These are phyloP conservation scores for Lithobius niger DNA, from an alignment of 1,140 invertebrate species.

Conservation along the genomic window DNA sequence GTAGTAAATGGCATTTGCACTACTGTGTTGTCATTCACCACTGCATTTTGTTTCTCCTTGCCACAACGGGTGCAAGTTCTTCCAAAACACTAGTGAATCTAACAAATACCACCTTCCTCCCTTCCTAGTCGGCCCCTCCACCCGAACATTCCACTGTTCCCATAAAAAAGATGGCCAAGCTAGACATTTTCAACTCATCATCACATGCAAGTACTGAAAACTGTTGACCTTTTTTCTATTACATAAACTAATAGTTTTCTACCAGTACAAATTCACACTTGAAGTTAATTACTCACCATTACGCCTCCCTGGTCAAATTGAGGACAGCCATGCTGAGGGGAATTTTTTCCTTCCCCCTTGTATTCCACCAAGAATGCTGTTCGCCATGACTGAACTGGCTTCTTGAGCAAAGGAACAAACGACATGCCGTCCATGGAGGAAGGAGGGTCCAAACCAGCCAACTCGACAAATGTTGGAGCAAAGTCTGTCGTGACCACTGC, in stretches of 20 bases:
- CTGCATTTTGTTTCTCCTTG: no score
- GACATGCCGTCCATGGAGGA: constrained; percentile 50
- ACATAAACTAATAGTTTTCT: not conserved
- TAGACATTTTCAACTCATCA: no score
- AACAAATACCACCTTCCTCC: no score
- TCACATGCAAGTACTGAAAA: no score
- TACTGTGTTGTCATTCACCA: no score
- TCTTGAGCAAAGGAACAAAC: constrained; percentile 30
- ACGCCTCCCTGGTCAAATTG: not conserved
- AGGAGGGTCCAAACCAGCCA: constrained; percentile 40
- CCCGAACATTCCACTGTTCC: no score
- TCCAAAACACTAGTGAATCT: no score
- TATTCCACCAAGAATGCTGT: constrained; percentile 21
- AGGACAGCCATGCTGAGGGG: not conserved
- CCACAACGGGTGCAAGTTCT: no score
- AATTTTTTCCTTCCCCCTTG: constrained; percentile 16
- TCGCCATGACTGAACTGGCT: constrained; percentile 6
- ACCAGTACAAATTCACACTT: not conserved
- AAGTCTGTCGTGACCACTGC: constrained; percentile 63
- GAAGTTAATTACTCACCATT: not conserved
- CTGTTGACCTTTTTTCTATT: no score
- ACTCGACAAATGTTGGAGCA: constrained; percentile 59
- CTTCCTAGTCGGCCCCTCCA: no score
- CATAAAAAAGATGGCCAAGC: no score
- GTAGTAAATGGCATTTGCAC: no score